A percentile compares a stretch with the other conserved stretches of the same genome.
phyloP scores from a whole-genome alignment of 2,113 vertebrate species.

The Cranoglanis bouderius region DNA sequence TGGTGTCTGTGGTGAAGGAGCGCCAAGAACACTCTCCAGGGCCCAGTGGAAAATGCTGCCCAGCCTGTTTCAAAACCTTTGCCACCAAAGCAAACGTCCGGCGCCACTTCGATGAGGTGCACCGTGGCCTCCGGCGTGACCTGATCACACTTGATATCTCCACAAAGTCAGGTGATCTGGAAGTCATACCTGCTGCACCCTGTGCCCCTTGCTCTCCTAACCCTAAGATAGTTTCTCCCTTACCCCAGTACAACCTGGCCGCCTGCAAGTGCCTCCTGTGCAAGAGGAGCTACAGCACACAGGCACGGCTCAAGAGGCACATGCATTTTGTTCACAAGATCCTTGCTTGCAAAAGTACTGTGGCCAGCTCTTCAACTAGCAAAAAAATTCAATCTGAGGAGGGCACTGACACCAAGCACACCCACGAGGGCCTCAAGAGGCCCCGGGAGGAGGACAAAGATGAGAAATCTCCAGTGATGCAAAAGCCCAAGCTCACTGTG shows the following conservation, averaged over 20 bases:
- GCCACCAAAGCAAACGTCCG: slow-evolving; percentile 97
- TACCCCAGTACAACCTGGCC: slow-evolving; percentile 80
- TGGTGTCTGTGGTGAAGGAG: slow-evolving; percentile 82
- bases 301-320: slow-evolving; percentile 84
- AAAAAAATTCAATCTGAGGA: neutral
- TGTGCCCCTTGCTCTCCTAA: slow-evolving; percentile 78
- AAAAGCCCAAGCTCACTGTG: slow-evolving; percentile 83
- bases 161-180: slow-evolving; percentile 68
- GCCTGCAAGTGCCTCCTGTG: slow-evolving; percentile 84
- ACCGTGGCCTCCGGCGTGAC: slow-evolving; percentile 91
- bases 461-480: slow-evolving; percentile 76
- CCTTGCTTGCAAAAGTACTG: slow-evolving; percentile 74
- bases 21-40: slow-evolving; percentile 64
- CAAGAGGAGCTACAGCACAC: slow-evolving; percentile 86
- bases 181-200: neutral
- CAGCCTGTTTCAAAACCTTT: slow-evolving; percentile 87
- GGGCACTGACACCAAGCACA: neutral
- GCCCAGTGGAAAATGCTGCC: slow-evolving; percentile 72
- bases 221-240: slow-evolving; percentile 67
- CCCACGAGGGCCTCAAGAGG: slow-evolving; percentile 69
- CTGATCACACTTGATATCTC: slow-evolving; percentile 84
- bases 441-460: slow-evolving; percentile 69
- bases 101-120: slow-evolving; percentile 97
- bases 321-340: slow-evolving; percentile 88
- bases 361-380: slow-evolving; percentile 48